Percentiles rank a stretch among this genome's conserved stretches.
phyloP scores from a whole-genome alignment of 2,797 vertebrate species.

The Tamandua tetradactyla region DNA sequence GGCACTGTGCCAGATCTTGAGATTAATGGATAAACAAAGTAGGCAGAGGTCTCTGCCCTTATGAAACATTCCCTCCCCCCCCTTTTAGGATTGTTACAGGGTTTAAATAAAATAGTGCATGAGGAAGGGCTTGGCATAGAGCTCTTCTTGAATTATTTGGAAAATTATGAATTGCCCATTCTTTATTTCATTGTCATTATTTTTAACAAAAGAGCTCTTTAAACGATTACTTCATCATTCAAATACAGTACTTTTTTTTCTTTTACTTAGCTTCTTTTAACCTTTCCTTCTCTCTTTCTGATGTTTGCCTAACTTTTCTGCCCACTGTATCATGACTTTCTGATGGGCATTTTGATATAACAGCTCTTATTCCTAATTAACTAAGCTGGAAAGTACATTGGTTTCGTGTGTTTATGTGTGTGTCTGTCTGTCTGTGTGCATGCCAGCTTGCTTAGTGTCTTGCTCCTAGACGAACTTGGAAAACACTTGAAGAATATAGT shows the following conservation, averaged over 20 bases:
- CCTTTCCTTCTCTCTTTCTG: not conserved
- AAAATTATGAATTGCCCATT: not conserved
- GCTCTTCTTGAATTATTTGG: not conserved
- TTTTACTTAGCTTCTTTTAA: not conserved
- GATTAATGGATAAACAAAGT: not conserved
- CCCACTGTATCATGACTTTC: not conserved
- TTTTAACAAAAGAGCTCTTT: not conserved
- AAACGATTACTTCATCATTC: conserved; percentile 44
- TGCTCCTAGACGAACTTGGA: not conserved
- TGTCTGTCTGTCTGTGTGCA: not conserved
- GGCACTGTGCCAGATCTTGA: not conserved
- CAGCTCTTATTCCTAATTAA: not conserved
- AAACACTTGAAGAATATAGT: not conserved
- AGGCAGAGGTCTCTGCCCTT: not conserved
- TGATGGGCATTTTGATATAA: not conserved
- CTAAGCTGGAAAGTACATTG: not conserved
- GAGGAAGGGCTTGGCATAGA: not conserved
- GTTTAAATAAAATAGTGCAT: not conserved
- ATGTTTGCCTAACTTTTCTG: not conserved
- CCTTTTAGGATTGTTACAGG: not conserved
- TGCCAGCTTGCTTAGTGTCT: not conserved
- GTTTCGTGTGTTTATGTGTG: not conserved
- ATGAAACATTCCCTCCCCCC: not conserved
- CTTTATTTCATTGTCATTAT: not conserved
- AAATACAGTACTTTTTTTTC: not conserved